These are phyloP conservation scores for Periophthalmus magnuspinnatus DNA, from an alignment of 2,797 vertebrate species.

Conservation along the genomic window DNA sequence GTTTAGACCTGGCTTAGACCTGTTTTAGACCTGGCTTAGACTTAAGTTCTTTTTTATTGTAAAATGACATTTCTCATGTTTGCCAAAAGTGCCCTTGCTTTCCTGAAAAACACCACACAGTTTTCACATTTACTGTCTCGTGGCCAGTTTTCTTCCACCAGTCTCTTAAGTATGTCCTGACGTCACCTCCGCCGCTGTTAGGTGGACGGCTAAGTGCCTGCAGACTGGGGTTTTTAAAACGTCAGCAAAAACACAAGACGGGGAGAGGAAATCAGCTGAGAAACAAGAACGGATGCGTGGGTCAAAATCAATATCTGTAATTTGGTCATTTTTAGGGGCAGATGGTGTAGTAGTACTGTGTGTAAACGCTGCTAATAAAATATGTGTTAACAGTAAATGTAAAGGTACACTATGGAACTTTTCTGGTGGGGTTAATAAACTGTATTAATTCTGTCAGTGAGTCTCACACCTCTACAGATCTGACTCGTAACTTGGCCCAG, in stretches of 20 bases:
- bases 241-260: conserved; percentile 72
- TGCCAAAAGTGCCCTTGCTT: background rate
- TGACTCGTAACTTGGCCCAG: too few relatives aligned
- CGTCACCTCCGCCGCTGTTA: conserved; percentile 58
- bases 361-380: background rate
- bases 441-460: too few relatives aligned
- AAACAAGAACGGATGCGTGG: conserved; percentile 30
- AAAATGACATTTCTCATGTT: background rate
- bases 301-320: conserved; percentile 68
- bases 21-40: too few relatives aligned
- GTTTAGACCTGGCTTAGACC: too few relatives aligned
- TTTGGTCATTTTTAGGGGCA: background rate
- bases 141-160: conserved; percentile 6
- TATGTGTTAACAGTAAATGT: background rate
- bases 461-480: too few relatives aligned
- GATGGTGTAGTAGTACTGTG: background rate
- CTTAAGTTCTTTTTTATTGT: background rate
- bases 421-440: background rate
- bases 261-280: conserved; percentile 43
- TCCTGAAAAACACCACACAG: background rate
- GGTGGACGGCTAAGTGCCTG: conserved; percentile 60
- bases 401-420: background rate
- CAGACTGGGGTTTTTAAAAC: conserved; percentile 48
- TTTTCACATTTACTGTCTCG: background rate
- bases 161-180: conserved; percentile 24